Percentiles rank a stretch among this genome's conserved stretches.
These are phyloP conservation scores for Siniperca knerii DNA, from an alignment of 2,113 vertebrate genomes.

Conservation along the genomic window DNA sequence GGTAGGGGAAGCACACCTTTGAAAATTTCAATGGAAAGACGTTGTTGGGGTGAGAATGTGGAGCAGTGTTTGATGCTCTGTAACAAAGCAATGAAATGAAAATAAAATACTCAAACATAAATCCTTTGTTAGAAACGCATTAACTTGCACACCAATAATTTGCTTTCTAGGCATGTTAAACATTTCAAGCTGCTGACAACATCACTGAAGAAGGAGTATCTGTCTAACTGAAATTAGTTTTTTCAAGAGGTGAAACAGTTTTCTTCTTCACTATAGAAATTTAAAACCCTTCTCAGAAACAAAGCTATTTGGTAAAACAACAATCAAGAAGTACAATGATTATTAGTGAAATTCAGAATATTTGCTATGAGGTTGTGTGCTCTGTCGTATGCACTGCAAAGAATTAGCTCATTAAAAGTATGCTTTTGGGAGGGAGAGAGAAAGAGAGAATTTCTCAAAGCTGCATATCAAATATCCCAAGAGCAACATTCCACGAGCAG, in stretches of 20 bases:
- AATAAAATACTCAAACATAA: not conserved
- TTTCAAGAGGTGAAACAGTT: not conserved
- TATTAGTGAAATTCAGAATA: not conserved
- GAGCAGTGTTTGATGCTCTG: not conserved
- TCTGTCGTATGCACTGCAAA: not conserved
- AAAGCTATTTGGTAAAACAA: not conserved
- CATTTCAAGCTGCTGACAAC: not conserved
- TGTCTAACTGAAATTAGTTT: not conserved
- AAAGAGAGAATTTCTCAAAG: not conserved
- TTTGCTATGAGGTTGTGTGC: not conserved
- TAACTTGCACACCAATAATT: not conserved
- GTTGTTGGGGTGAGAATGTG: not conserved
- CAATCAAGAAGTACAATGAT: not conserved
- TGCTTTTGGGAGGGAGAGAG: not conserved
- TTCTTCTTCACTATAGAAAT: not conserved
- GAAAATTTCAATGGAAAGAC: not conserved
- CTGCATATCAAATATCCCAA: slow-evolving; percentile 7
- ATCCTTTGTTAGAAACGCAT: not conserved
- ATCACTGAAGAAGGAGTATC: not conserved
- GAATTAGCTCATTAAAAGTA: not conserved
- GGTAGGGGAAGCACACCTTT: not conserved
- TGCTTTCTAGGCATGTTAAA: not conserved
- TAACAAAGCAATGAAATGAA: not conserved
- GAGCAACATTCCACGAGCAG: not conserved
- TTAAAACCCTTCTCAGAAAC: not conserved